Percentiles rank a stretch among this genome's conserved stretches.
These are phyloP conservation scores for Mixornis gularis DNA, from an alignment of 2,113 vertebrate genomes.

Conservation along the genomic window DNA sequence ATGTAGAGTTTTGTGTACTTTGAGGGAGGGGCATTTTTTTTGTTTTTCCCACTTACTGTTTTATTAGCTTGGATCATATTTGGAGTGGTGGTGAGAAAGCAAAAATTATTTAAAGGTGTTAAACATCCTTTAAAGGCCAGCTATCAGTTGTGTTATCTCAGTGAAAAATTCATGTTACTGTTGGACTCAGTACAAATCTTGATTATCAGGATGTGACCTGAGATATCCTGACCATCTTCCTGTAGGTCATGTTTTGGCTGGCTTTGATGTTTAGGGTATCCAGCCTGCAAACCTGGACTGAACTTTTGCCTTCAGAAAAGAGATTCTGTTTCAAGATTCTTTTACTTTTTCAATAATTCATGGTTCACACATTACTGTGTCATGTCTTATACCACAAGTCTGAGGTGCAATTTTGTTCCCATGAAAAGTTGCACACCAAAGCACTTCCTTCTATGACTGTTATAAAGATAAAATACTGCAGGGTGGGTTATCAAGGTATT, in stretches of 20 bases:
- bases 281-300: not conserved
- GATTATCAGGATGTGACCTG: not conserved
- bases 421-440: constrained; percentile 24
- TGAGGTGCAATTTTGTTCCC: constrained; percentile 12
- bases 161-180: not conserved
- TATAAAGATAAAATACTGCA: constrained; percentile 57
- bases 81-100: not conserved
- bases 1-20: rapidly evolving
- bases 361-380: not conserved
- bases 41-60: rapidly evolving
- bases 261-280: not conserved
- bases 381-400: constrained; percentile 11
- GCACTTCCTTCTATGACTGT: not conserved
- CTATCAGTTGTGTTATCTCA: not conserved
- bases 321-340: not conserved
- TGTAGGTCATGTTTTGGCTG: not conserved
- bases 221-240: not conserved
- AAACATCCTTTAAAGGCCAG: not conserved
- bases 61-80: not conserved
- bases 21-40: rapidly evolving
- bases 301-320: not conserved
- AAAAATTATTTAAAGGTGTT: not conserved
- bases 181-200: not conserved
- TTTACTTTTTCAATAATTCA: constrained; percentile 8
- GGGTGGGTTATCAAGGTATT: constrained; percentile 29